Conservation (phyloP, 2,113 vertebrate species). For the Lanius collurio region DNA sequence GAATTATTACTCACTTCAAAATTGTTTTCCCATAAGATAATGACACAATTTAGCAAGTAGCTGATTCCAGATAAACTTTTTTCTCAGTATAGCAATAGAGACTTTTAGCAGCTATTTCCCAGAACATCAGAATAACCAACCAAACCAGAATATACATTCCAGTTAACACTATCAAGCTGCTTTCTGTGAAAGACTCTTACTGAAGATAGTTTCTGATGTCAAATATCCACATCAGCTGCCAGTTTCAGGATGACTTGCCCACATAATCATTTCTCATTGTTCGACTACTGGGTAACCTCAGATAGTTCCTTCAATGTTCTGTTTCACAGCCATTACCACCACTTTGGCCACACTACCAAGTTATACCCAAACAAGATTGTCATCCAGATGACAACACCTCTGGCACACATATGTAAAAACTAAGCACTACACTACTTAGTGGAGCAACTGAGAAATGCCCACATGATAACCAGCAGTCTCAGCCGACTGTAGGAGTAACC, state of each 20-base stretch:
- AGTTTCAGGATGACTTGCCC: background rate
- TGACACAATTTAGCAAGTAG: background rate
- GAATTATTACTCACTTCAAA: background rate
- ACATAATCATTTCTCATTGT: background rate
- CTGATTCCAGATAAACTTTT: constrained; percentile 2
- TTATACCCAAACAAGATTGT: background rate
- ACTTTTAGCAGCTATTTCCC: background rate
- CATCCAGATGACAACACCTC: background rate
- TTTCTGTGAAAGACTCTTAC: background rate
- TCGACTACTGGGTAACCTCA: background rate
- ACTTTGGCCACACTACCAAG: background rate
- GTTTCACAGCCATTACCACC: background rate
- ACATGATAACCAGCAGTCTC: background rate
- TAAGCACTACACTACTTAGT: background rate
- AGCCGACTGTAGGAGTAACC: background rate
- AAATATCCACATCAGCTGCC: background rate
- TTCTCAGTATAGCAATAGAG: background rate
- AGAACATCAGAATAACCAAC: background rate
- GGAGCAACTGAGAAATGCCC: background rate
- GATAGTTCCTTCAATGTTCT: background rate
- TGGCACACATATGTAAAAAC: background rate
- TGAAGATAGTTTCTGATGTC: background rate
- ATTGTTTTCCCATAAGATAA: background rate
- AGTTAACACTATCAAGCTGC: background rate
- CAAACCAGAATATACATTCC: background rate